A percentile compares a stretch with the other conserved stretches of the same genome.
These are phyloP conservation scores for Rhinella marina DNA, from an alignment of 2,797 vertebrate species.

Conservation along the genomic window DNA sequence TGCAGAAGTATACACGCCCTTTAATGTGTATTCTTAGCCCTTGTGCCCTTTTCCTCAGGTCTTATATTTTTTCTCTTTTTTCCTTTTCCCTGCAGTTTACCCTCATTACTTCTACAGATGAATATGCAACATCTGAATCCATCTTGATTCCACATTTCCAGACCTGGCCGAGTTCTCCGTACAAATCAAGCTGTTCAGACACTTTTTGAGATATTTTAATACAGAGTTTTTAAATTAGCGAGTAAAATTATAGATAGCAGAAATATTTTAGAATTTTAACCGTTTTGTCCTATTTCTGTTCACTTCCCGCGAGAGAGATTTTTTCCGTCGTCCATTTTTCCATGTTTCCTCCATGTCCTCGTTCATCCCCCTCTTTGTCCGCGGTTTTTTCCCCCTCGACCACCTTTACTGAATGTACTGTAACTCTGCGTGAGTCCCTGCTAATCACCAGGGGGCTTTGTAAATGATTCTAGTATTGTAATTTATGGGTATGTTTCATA, in stretches of 20 bases:
- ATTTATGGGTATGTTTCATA: conserved; percentile 75
- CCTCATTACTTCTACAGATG: conserved; percentile 98
- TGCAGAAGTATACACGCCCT: not conserved
- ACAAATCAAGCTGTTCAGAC: conserved; percentile 76
- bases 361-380: conserved; percentile 71
- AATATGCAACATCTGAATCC: conserved; percentile 71
- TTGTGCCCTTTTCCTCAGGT: no score
- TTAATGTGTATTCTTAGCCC: not conserved
- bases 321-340: conserved; percentile 76
- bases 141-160: conserved; percentile 71
- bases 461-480: conserved; percentile 81
- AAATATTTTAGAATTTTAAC: conserved; percentile 85
- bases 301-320: conserved; percentile 76
- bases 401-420: conserved; percentile 80
- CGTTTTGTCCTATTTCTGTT: conserved; percentile 92
- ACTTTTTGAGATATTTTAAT: conserved; percentile 83
- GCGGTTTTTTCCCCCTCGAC: conserved; percentile 64
- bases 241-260: conserved; percentile 82
- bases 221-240: conserved; percentile 85
- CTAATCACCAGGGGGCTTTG: conserved; percentile 75
- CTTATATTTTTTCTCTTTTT: not conserved
- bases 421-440: conserved; percentile 81
- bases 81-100: conserved; percentile 79
- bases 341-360: conserved; percentile 72
- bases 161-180: conserved; percentile 71